A percentile compares a stretch with the other conserved stretches of the same genome.
Conservation (phyloP, 1,140 invertebrate species). For the Nephila pilipes region DNA sequence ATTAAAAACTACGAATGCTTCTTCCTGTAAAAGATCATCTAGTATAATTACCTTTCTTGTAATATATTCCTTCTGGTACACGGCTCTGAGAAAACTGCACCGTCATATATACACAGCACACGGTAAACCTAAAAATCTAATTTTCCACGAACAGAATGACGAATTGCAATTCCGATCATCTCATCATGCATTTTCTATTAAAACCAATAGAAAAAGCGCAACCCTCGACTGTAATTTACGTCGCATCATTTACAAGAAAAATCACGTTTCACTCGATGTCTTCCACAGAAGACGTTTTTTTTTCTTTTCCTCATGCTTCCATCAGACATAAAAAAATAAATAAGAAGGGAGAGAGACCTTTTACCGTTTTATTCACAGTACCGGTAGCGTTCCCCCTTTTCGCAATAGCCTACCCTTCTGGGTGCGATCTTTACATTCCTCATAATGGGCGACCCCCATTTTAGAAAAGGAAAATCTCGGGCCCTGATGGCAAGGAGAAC, state of each 20-base stretch:
- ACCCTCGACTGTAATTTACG: not conserved
- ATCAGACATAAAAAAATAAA: not conserved
- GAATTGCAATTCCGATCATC: not conserved
- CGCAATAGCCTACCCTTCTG: slow-evolving; percentile 26
- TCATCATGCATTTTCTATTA: slow-evolving; percentile 35
- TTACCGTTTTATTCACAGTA: not conserved
- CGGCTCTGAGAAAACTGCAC: too few species aligned
- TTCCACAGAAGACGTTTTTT: not conserved
- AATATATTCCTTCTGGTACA: too few species aligned
- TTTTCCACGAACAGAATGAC: not conserved
- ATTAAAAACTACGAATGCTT: too few species aligned
- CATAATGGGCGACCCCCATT: slow-evolving; percentile 40
- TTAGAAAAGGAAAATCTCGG: not conserved
- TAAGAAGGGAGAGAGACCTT: not conserved
- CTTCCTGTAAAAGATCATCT: too few species aligned
- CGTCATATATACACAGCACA: too few species aligned
- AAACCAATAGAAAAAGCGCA: not conserved
- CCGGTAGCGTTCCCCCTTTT: slow-evolving; percentile 28
- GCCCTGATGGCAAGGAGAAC: slow-evolving; percentile 6
- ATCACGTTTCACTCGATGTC: slow-evolving; percentile 16
- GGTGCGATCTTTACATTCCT: slow-evolving; percentile 34
- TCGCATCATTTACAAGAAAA: slow-evolving; percentile 17
- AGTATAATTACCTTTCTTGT: too few species aligned
- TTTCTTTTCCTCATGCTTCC: not conserved
- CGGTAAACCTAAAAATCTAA: too few species aligned